Percentiles rank a stretch among this genome's conserved stretches.
Evolutionary conservation across 2,888 invertebrate species (phyloP).

Genomic region (Dynastes tityus): DNA sequence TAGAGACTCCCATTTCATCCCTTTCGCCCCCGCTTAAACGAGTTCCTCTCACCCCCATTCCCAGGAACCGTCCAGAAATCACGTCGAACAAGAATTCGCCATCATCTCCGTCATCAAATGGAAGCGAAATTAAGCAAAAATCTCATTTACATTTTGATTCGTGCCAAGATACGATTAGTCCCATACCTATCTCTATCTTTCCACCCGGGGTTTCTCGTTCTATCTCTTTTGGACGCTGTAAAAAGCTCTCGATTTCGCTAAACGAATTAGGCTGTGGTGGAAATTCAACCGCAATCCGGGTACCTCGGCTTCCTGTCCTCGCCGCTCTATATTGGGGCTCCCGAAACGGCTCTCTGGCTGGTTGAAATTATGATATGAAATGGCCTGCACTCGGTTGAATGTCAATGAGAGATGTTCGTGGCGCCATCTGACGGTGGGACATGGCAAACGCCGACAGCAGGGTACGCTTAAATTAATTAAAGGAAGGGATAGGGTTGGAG

Average conservation of each 20-base stretch:
- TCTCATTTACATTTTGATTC: slow-evolving; percentile 22
- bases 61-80: neutral
- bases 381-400: slow-evolving; percentile 8
- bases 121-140: slow-evolving; percentile 21
- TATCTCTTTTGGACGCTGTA: neutral
- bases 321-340: neutral
- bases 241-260: slow-evolving; percentile 27
- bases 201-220: neutral
- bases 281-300: slow-evolving; percentile 5
- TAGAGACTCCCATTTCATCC: too few species aligned
- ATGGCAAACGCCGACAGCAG: too few species aligned
- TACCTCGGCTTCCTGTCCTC: neutral
- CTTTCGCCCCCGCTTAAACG: too few species aligned
- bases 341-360: neutral
- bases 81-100: neutral
- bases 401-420: neutral
- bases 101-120: neutral
- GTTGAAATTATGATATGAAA: slow-evolving; percentile 17
- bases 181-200: neutral
- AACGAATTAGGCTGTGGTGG: slow-evolving; percentile 1
- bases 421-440: neutral
- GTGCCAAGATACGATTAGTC: slow-evolving; percentile 8
- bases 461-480: slow-evolving; percentile 6
- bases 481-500: neutral
- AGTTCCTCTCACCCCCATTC: too few species aligned